Evolutionary conservation across 2,113 vertebrate genomes (phyloP).

Genomic region (Pelobates fuscus): DNA sequence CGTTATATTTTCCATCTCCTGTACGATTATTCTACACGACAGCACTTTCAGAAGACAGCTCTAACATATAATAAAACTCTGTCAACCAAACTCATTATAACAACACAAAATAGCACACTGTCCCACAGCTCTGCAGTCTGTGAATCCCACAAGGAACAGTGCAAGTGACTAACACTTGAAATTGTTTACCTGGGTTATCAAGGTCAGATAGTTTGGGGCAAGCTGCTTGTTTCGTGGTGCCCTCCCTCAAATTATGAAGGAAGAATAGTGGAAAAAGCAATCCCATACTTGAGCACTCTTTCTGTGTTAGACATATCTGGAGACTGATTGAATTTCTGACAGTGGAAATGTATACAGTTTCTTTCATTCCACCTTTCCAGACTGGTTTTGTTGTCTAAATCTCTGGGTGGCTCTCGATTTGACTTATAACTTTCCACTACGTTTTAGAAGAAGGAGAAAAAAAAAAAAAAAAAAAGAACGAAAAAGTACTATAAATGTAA

Average conservation of each 20-base stretch:
- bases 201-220: conserved; percentile 34
- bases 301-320: conserved; percentile 46
- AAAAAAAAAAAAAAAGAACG: conserved; percentile 46
- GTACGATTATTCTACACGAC: conserved; percentile 15
- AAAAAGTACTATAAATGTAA: conserved; percentile 73
- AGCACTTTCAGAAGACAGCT: conserved; percentile 17
- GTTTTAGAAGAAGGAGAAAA: conserved; percentile 60
- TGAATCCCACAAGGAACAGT: conserved; percentile 6
- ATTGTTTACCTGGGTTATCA: conserved; percentile 19
- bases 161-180: conserved; percentile 44
- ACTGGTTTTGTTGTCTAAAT: conserved; percentile 48
- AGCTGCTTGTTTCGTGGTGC: conserved; percentile 21
- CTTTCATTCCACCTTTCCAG: conserved; percentile 52
- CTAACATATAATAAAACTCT: conserved; percentile 37
- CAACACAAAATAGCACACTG: conserved; percentile 28
- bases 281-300: conserved; percentile 40
- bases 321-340: conserved; percentile 49
- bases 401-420: conserved; percentile 59
- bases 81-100: conserved; percentile 43
- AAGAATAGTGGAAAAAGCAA: conserved; percentile 35
- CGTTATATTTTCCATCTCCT: conserved; percentile 6
- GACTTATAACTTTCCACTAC: conserved; percentile 63
- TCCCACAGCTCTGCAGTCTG: conserved; percentile 14
- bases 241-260: conserved; percentile 32
- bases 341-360: conserved; percentile 50